Evolutionary conservation across 2,113 vertebrate genomes (phyloP), one percentile per base, ranked within the genome.

Genomic region (Ictidomys tridecemlineatus): DNA sequence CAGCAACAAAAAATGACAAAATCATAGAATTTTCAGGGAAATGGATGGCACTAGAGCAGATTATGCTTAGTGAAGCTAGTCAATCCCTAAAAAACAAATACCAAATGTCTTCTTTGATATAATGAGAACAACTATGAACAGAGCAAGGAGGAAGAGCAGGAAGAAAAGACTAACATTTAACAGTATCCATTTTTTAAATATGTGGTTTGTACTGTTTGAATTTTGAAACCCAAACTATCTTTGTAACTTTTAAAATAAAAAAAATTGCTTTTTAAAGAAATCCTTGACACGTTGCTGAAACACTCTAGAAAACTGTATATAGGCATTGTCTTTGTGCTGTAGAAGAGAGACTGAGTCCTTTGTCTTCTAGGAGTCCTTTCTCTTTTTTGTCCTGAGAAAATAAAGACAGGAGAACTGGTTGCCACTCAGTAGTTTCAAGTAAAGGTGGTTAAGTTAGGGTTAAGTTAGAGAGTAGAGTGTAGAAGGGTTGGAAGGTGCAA

Each of bases 381-480:
- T 42, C 39, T 42, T 42, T 4, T 42, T 42, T 79, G 37, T 2
- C 37, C 10, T 72, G 26, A 65, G 42, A 97, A 63, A 48, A 20
- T 63, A 3, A 89, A 76, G 65, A 69, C n/a, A 39, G 26, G 87
- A 85, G 73, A 78, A 85, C 1, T 53, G 74, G 69, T 79, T 10
- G 0, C 14, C 3, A 53, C 84, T 83, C 11, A 48, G 45, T 30
- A 42, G 20, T 70, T 79, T 87, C 39, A 90, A 90, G 89, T 74
- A 65, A 85, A 87, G 56, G 14, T 80, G 8, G 26, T 83, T 90
- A 87, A 69, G 32, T 87, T 89, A 82, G 91, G 8, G 26, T 83
- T 90, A 87, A 61, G 32, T 87, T 89, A 82, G 91, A 90, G 70
- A 87, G n/a, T 16, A 89, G 85, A 63, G 79, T 78, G 87, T 89